Percentiles rank a stretch among this genome's conserved stretches.
phyloP scores from a whole-genome alignment of 1,140 invertebrate species.

The Drosophila sucinea region DNA sequence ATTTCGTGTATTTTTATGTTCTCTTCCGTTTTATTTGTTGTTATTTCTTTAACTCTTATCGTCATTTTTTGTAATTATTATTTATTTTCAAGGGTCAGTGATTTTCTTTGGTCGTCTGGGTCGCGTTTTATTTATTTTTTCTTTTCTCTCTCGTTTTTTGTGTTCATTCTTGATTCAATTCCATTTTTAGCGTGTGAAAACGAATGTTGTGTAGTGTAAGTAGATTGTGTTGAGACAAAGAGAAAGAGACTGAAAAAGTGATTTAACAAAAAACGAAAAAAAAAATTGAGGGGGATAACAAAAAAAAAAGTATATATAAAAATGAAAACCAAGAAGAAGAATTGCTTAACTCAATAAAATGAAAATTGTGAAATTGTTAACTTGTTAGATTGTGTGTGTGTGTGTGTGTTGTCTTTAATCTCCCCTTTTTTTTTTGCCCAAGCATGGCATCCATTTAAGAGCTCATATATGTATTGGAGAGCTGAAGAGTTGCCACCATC shows the following conservation, averaged over 20 bases:
- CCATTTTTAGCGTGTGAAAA: conserved; percentile 25
- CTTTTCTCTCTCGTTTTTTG: not conserved
- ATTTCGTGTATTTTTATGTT: conserved; percentile 1
- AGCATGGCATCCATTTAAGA: conserved; percentile 12
- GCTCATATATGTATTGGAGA: not conserved
- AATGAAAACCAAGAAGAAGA: conserved; percentile 2
- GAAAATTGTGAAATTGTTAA: conserved; percentile 14
- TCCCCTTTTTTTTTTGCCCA: not conserved
- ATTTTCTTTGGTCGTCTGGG: conserved; percentile 13
- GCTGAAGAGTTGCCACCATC: not conserved
- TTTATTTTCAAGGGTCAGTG: conserved; percentile 31
- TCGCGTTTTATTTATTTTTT: conserved; percentile 10
- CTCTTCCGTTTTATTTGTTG: not conserved
- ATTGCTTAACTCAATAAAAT: conserved; percentile 13
- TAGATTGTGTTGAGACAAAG: conserved; percentile 12
- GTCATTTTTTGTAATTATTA: conserved; percentile 23
- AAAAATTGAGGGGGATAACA: not conserved
- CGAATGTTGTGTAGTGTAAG: no score
- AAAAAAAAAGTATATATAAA: not conserved
- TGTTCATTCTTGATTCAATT: conserved; percentile 14
- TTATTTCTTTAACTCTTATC: not conserved
- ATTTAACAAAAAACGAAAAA: not conserved
- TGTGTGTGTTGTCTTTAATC: not conserved
- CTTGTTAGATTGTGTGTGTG: not conserved
- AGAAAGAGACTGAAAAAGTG: not conserved